Conservation (phyloP, 2,113 vertebrate genomes). For the Lethenteron reissneri region DNA sequence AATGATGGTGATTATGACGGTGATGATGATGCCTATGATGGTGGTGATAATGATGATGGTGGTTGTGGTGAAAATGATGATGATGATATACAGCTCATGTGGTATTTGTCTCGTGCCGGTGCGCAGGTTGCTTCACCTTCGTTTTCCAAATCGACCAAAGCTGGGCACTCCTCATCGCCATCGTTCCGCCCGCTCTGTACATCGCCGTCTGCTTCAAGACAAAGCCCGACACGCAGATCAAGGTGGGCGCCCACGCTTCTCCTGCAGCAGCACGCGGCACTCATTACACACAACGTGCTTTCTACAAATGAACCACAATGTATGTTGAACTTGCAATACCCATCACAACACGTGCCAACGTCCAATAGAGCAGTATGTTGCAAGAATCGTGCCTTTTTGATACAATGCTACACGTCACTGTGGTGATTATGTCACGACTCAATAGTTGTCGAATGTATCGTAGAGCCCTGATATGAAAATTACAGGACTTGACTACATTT, state of each 20-base stretch:
- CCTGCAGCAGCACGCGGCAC: conserved; percentile 34
- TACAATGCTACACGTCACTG: too few relatives aligned
- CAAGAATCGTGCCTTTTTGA: too few relatives aligned
- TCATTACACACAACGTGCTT: conserved; percentile 37
- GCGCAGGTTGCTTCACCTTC: conserved; percentile 33
- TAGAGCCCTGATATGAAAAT: too few relatives aligned
- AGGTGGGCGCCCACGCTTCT: conserved; percentile 23
- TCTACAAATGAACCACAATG: conserved; percentile 18
- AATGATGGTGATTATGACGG: too few relatives aligned
- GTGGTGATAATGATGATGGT: too few relatives aligned
- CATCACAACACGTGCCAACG: background rate
- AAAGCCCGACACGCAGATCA: conserved; percentile 29
- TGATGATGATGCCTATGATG: too few relatives aligned
- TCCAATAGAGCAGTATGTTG: background rate
- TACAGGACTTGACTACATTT: too few relatives aligned
- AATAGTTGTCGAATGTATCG: too few relatives aligned
- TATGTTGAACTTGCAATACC: too few relatives aligned
- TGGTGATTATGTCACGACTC: too few relatives aligned
- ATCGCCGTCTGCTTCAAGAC: conserved; percentile 27
- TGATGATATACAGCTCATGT: too few relatives aligned
- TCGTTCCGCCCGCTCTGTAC: conserved; percentile 29
- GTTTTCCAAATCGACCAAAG: conserved; percentile 21
- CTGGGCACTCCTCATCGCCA: conserved; percentile 21
- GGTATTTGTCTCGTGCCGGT: background rate
- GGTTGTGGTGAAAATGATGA: too few relatives aligned